Percentiles rank a stretch among this genome's conserved stretches.
These are phyloP conservation scores for Pogoniulus pusillus DNA, from an alignment of 2,797 vertebrate species.

Conservation along the genomic window DNA sequence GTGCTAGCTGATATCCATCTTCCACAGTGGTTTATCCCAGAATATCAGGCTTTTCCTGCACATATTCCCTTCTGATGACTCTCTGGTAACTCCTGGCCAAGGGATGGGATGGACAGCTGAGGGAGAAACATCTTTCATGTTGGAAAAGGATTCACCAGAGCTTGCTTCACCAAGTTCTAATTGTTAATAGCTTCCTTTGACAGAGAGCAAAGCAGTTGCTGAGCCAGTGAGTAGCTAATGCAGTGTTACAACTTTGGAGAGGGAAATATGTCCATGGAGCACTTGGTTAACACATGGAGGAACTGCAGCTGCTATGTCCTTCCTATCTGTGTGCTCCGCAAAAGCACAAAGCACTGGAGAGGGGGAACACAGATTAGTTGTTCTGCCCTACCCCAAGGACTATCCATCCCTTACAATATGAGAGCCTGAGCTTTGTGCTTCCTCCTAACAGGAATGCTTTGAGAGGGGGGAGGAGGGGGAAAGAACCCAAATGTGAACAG, in stretches of 20 bases:
- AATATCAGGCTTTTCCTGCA: not conserved
- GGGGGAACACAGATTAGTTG: not conserved
- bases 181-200: slow-evolving; percentile 17
- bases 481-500: not conserved
- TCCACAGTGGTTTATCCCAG: not conserved
- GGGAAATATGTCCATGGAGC: not conserved
- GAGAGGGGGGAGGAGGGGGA: no score
- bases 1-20: slow-evolving; percentile 15
- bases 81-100: slow-evolving; percentile 14
- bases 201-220: slow-evolving; percentile 13
- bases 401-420: not conserved
- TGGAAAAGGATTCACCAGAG: not conserved
- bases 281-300: not conserved
- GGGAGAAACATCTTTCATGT: slow-evolving; percentile 9
- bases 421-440: not conserved
- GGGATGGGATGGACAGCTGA: not conserved
- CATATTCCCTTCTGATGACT: not conserved
- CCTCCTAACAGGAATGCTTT: not conserved
- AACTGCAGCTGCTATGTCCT: not conserved
- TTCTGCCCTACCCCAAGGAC: not conserved
- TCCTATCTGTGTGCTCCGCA: not conserved
- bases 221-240: not conserved
- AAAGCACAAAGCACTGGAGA: not conserved
- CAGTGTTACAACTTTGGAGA: not conserved
- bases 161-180: not conserved